Evolutionary conservation across 2,797 vertebrate genomes (phyloP), one percentile per base, ranked within the genome.

Genomic region (Acanthis flammea): DNA sequence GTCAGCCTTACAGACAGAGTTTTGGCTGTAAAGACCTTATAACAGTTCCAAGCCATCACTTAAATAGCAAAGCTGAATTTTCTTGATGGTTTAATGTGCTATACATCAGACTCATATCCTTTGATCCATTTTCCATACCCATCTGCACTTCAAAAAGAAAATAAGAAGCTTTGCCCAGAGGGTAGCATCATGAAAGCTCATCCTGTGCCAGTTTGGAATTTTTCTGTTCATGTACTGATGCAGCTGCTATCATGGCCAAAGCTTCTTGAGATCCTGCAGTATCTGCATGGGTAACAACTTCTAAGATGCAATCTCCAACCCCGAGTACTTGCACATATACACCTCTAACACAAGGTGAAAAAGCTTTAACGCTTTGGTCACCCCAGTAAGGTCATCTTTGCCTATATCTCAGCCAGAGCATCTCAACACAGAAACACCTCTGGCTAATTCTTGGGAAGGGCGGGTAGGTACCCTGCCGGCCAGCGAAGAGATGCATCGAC

Each of bases 291-390:
- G 6, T 23, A 74, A 41, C n/a, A 61, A 31, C 22, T 47, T 50
- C 54, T 14, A 31, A 28, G 35, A 61, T 14, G 23, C 42, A 19
- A 3, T 12, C 31, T 67, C 39, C 61, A 60, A 28, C 41, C 22
- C 17, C 0, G 0, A 33, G 21, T 14, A 37, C 18, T 65, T 35
- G 42, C 10, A 41, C 13, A 31, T 0, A 28, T 0, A 3, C 19
- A 9, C 14, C 41, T 68, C 21, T 61, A 61, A 75, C 0, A 30
- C 1, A 25, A 39, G 2, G 2, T 6, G 27, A 27, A 45, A 68
- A 58, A 58, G 39, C 51, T 67, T 65, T 51, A 90, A 47, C 7
- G 3, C 50, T 63, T 30, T 31, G 18, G 25, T 51, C 21, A 50
- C 44, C 15, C 4, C 35, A 24, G 19, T 19, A 44, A 65, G 44